phyloP scores from a whole-genome alignment of 2,888 invertebrate species.

The Apoderus coryli region DNA sequence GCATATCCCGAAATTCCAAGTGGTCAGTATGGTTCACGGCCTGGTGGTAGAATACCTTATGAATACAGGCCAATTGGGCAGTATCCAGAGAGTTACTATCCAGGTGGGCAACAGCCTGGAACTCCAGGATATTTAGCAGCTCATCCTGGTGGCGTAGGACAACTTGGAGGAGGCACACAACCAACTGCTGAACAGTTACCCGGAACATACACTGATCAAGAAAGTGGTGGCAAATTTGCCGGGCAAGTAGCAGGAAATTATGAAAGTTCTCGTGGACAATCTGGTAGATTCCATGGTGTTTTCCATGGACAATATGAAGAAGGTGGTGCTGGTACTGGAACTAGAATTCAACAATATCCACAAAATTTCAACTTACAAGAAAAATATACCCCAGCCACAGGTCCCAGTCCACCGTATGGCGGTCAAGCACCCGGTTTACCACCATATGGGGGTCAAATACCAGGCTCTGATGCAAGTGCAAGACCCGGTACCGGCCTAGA shows the following conservation, averaged over 20 bases:
- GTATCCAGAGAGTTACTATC: slow-evolving; percentile 6
- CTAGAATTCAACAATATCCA: not conserved
- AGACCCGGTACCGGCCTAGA: not conserved
- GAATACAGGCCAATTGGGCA: no score
- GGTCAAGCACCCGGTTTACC: not conserved
- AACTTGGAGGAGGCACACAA: slow-evolving; percentile 2
- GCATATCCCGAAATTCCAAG: no score
- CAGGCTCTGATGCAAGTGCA: not conserved
- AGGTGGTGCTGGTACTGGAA: not conserved
- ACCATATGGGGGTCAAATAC: not conserved
- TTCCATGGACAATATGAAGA: slow-evolving; percentile 16
- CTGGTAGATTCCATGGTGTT: slow-evolving; percentile 22
- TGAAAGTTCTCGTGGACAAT: slow-evolving; percentile 16
- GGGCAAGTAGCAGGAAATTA: slow-evolving; percentile 22
- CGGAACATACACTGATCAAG: no score
- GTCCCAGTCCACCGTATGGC: no score
- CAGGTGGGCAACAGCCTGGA: slow-evolving; percentile 5
- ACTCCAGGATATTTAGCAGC: no score
- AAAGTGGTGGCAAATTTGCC: slow-evolving; percentile 17
- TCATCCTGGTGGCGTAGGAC: not conserved
- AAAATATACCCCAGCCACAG: no score
- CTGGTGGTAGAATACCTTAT: slow-evolving; percentile 4
- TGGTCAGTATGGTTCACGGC: no score
- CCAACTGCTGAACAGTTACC: no score
- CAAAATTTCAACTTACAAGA: no score